These are phyloP conservation scores for Fukomys damarensis DNA, from an alignment of 2,113 vertebrate genomes.

Conservation along the genomic window DNA sequence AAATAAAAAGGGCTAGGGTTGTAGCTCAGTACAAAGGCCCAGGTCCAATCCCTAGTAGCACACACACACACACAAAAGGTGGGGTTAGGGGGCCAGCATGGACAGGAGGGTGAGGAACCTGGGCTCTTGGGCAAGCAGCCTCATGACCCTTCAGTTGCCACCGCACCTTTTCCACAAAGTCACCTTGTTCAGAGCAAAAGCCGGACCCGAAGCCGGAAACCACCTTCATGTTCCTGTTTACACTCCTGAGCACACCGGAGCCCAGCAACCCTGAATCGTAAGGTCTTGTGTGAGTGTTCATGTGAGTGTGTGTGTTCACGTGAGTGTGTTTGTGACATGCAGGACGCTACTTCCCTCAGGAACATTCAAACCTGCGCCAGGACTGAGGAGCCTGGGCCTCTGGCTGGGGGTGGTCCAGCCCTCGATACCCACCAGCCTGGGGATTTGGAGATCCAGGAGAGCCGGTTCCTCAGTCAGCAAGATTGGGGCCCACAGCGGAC, in stretches of 20 bases:
- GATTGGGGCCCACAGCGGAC: conserved; percentile 79
- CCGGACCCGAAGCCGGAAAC: conserved; percentile 36
- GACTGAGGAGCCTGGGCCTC: background rate
- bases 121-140: background rate
- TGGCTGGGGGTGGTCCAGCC: conserved; percentile 67
- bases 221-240: conserved; percentile 89
- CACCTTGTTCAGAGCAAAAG: background rate
- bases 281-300: background rate
- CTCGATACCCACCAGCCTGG: conserved; percentile 78
- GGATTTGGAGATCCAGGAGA: conserved; percentile 29
- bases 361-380: background rate
- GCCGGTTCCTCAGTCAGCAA: conserved; percentile 83
- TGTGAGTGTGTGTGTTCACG: too few species aligned
- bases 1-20: background rate
- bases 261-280: conserved; percentile 18
- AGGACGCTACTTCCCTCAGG: background rate
- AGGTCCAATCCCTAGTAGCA: background rate
- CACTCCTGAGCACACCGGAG: conserved; percentile 78
- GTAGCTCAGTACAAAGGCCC: background rate
- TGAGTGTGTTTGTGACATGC: accelerated
- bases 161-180: conserved; percentile 29
- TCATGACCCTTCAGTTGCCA: background rate
- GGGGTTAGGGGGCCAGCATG: background rate
- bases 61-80: background rate
- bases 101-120: background rate